These are phyloP conservation scores for Thinocorus orbignyianus DNA, from an alignment of 2,113 vertebrate genomes.

Conservation along the genomic window DNA sequence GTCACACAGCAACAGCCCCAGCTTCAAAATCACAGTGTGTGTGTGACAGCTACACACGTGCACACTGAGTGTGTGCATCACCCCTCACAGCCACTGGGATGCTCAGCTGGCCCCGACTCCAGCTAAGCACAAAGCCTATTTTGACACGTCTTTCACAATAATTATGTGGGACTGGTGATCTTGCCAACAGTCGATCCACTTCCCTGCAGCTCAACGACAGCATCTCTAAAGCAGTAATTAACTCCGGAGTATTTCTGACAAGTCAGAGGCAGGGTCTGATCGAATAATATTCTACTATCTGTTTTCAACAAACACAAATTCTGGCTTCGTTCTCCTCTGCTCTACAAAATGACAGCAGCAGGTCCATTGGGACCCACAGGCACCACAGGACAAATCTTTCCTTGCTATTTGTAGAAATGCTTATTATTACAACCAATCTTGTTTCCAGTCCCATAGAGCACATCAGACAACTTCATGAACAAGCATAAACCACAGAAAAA, in stretches of 20 bases:
- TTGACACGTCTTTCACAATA: neutral
- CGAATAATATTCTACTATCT: constrained; percentile 1
- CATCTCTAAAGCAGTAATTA: constrained; percentile 52
- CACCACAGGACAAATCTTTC: neutral
- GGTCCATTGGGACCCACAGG: accelerated
- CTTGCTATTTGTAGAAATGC: neutral
- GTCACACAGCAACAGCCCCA: neutral
- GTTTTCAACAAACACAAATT: neutral
- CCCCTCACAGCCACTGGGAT: neutral
- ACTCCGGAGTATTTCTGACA: constrained; percentile 8
- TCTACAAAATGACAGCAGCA: neutral
- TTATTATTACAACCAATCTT: neutral
- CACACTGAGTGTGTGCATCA: accelerated
- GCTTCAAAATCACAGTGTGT: neutral
- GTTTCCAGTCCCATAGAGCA: neutral
- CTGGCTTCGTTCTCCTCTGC: neutral
- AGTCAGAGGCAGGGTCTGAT: neutral
- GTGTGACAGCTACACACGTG: neutral
- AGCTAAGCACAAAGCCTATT: constrained; percentile 6
- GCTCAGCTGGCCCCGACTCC: neutral
- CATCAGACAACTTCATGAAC: neutral
- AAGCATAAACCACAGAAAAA: neutral
- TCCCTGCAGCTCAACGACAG: constrained; percentile 13
- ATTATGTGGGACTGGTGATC: neutral
- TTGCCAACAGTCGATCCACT: constrained; percentile 21